phyloP scores from a whole-genome alignment of 37 sponge, comb jelly and placozoan species.

The Tethya wilhelma region DNA sequence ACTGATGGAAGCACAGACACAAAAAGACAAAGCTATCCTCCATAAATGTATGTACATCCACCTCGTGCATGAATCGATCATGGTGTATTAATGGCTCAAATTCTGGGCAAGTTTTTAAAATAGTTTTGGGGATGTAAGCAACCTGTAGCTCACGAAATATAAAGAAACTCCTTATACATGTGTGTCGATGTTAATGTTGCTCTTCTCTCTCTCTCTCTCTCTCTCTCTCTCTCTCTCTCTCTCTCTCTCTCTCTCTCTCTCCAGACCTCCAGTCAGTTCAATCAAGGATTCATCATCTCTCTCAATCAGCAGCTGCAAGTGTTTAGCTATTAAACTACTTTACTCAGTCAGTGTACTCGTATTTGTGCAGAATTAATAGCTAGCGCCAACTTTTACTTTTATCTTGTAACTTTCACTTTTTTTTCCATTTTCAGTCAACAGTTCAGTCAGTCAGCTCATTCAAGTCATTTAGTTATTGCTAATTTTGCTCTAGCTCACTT shows the following conservation, averaged over 20 bases:
- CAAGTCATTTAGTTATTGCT: too few relatives aligned
- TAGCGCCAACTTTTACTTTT: too few relatives aligned
- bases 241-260: background rate
- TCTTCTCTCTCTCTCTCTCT: background rate
- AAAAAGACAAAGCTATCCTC: conserved; percentile 40
- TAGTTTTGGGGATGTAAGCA: too few relatives aligned
- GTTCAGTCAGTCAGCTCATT: too few relatives aligned
- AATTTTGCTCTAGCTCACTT: too few relatives aligned
- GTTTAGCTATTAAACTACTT: too few relatives aligned
- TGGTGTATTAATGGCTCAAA: too few relatives aligned
- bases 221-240: background rate
- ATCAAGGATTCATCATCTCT: conserved; percentile 11
- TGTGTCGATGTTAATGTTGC: background rate
- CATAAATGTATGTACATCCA: conserved; percentile 47
- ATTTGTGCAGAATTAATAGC: too few relatives aligned
- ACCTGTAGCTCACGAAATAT: background rate
- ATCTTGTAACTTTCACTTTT: too few relatives aligned
- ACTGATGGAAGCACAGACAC: conserved; percentile 42
- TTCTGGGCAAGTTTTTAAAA: too few relatives aligned
- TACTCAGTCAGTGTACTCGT: too few relatives aligned
- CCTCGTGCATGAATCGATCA: background rate
- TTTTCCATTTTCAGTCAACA: too few relatives aligned
- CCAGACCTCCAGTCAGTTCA: conserved; percentile 21
- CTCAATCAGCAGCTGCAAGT: background rate
- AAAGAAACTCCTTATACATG: background rate